Evolutionary conservation across 2,113 vertebrate genomes (phyloP), one percentile per base, ranked within the genome.

Genomic region (Eleginops maclovinus): DNA sequence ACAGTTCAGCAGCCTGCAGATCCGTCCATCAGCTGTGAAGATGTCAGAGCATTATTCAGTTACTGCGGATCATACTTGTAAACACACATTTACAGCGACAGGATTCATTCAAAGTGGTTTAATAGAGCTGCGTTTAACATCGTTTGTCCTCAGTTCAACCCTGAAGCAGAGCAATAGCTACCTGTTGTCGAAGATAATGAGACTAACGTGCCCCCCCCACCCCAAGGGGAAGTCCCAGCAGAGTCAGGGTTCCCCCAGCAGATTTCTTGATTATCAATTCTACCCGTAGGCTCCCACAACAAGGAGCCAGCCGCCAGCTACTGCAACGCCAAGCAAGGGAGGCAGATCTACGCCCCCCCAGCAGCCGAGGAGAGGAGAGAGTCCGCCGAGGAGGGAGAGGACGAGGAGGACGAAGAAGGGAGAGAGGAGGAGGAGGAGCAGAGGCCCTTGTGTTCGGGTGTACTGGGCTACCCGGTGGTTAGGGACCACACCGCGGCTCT

Each of bases 341-440:
- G 85, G 47, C 61, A 59, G n/a, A 65, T 43, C 19, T 80, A 79
- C 78, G 31, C 75, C 81, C 72, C 81, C 51, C 67, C 77, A 0
- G 66, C 81, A 2, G 47, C 69, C 0, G 70, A 72, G 59, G 58
- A 84, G 51, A 84, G 21, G 70, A 75, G 70, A 4, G 85, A 87
- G 73, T 91, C 91, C 2, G 82, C 80, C 0, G 89, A 85, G 66
- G 90, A 88, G 41, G 83, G 66, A 1, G 86, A 85, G 16, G 77
- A 76, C 1, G 83, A 87, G 4, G 81, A 82, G 66, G 95, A 94
- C 26, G 95, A 95, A 49, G 96, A 95, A 72, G 96, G 92, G 82
- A 95, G 72, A 47, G 96, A 95, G 83, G 91, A 87, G 94, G 91
- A 97, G 67, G 96, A 97, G 86, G 96, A 97, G 77, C 94, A 97